phyloP scores from a whole-genome alignment of 1,140 invertebrate species.

The Mylabris phalerata region DNA sequence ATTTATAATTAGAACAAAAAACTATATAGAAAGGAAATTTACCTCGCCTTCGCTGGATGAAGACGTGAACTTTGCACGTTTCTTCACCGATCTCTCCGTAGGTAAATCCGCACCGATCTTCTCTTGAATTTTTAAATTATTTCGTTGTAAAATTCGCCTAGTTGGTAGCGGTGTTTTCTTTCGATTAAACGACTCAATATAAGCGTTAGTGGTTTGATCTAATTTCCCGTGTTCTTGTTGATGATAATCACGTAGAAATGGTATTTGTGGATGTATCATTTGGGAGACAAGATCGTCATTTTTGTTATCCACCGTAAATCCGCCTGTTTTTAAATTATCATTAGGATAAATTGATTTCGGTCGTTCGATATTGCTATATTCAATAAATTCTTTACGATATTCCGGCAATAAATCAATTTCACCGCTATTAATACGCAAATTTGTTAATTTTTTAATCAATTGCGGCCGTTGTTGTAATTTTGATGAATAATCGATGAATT shows the following conservation, averaged over 20 bases:
- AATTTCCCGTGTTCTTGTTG: constrained; percentile 18
- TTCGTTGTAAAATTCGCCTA: neutral
- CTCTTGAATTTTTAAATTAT: neutral
- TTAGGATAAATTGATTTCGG: constrained; percentile 22
- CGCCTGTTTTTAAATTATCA: constrained; percentile 27
- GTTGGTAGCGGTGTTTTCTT: neutral
- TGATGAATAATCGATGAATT: constrained; percentile 39
- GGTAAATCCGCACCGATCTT: constrained; percentile 32
- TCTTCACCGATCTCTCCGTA: constrained; percentile 30
- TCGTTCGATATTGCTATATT: constrained; percentile 27
- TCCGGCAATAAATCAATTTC: constrained; percentile 34
- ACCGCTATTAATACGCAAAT: constrained; percentile 41
- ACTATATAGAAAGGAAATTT: constrained; percentile 4
- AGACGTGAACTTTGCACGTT: constrained; percentile 20
- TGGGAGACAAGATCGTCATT: neutral
- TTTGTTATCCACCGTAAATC: neutral
- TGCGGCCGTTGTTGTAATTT: constrained; percentile 33
- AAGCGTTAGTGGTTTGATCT: constrained; percentile 30
- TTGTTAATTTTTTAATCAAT: constrained; percentile 38
- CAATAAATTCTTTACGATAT: constrained; percentile 37
- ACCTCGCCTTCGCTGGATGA: constrained; percentile 30
- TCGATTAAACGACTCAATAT: constrained; percentile 21
- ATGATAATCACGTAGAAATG: neutral
- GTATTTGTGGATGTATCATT: constrained; percentile 4
- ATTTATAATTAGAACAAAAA: neutral